phyloP scores from a whole-genome alignment of 1,140 invertebrate species.

The Drosophila biarmipes region DNA sequence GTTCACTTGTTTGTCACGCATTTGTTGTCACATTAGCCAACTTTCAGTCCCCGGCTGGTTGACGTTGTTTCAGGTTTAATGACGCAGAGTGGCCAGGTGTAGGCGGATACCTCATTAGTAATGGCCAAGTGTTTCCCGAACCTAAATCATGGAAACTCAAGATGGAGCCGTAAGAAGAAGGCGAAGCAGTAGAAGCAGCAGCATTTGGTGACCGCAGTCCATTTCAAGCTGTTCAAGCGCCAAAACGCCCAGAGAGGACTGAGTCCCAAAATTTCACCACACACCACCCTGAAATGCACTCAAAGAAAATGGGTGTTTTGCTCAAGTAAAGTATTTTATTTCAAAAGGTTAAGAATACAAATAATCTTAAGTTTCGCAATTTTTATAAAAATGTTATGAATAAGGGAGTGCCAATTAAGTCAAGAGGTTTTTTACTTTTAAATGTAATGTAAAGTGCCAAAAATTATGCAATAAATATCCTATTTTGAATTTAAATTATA shows the following conservation, averaged over 20 bases:
- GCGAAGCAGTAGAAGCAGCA: neutral
- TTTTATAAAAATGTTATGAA: too few relatives aligned
- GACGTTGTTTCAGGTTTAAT: conserved; percentile 41
- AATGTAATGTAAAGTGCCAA: too few relatives aligned
- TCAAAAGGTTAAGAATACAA: too few relatives aligned
- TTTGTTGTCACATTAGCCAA: conserved; percentile 68
- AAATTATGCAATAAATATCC: too few relatives aligned
- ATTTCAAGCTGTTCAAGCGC: conserved; percentile 34
- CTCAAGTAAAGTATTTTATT: neutral
- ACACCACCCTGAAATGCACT: conserved; percentile 10
- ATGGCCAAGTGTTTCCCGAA: conserved; percentile 14
- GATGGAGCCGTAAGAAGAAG: conserved; percentile 4
- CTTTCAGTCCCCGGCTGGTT: conserved; percentile 21
- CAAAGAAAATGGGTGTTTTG: neutral
- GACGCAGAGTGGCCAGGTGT: conserved; percentile 32
- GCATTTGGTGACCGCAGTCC: conserved; percentile 33
- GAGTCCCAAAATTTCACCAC: conserved; percentile 26
- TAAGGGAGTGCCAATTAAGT: too few relatives aligned
- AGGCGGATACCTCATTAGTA: conserved; percentile 42
- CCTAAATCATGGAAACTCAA: conserved; percentile 40
- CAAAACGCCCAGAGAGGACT: conserved; percentile 5
- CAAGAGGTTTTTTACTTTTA: neutral
- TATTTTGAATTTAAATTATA: too few relatives aligned
- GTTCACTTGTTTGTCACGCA: conserved; percentile 55
- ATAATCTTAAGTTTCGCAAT: too few relatives aligned